Percentiles rank a stretch among this genome's conserved stretches.
phyloP scores from a whole-genome alignment of 1,140 invertebrate genomes.

The Globodera ellingtonae region DNA sequence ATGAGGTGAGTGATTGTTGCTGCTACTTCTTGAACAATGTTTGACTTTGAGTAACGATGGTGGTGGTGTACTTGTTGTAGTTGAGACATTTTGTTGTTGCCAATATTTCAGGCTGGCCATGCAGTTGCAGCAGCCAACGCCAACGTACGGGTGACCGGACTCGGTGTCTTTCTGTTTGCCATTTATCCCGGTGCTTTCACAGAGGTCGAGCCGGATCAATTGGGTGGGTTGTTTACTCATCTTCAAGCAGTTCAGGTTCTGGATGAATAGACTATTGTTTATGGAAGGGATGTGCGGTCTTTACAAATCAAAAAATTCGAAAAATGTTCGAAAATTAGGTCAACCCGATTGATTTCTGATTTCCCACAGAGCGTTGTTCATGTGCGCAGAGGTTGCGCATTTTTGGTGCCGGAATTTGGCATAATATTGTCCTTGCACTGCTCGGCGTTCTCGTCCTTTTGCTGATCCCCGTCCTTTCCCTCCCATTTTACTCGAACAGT shows the following conservation, averaged over 20 bases:
- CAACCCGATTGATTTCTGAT: not conserved
- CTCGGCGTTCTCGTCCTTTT: slow-evolving; percentile 76
- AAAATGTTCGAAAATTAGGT: not conserved
- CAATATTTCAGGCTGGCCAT: slow-evolving; percentile 46
- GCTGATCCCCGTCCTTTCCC: slow-evolving; percentile 75
- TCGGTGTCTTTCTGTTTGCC: slow-evolving; percentile 68
- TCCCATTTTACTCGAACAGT: slow-evolving; percentile 76
- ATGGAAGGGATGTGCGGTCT: too few species aligned
- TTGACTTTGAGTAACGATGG: slow-evolving; percentile 36
- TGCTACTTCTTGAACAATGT: slow-evolving; percentile 8
- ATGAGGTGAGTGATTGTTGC: slow-evolving; percentile 73
- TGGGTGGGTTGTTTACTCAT: slow-evolving; percentile 40
- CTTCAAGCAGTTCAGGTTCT: too few species aligned
- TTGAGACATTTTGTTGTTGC: too few species aligned
- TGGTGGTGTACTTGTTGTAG: not conserved
- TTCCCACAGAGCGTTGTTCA: slow-evolving; percentile 72
- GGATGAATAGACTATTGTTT: too few species aligned
- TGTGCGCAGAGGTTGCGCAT: slow-evolving; percentile 78
- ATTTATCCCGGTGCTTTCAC: slow-evolving; percentile 70
- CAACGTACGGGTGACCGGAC: slow-evolving; percentile 69
- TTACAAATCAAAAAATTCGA: too few species aligned
- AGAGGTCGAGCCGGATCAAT: slow-evolving; percentile 67
- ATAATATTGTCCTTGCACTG: slow-evolving; percentile 82
- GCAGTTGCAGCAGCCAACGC: slow-evolving; percentile 65
- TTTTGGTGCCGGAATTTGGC: slow-evolving; percentile 91